Evolutionary conservation across 2,113 vertebrate species (phyloP).

Genomic region (Protobothrops mucrosquamatus): DNA sequence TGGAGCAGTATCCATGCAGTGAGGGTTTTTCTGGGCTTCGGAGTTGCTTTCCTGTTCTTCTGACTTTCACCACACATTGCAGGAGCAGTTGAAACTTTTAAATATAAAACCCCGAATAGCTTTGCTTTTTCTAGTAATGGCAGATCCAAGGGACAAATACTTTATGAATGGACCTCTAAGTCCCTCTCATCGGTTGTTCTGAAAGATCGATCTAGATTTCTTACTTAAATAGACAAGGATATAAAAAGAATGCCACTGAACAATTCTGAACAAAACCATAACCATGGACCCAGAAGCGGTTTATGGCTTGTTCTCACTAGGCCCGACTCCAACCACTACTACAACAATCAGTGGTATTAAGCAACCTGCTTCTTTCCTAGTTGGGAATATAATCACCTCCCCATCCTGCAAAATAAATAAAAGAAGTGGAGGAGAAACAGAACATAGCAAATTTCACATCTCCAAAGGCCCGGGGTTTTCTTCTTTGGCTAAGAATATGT

Average conservation of each 20-base stretch:
- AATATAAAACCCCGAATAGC: constrained; percentile 25
- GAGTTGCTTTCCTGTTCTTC: constrained; percentile 15
- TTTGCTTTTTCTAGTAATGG: neutral
- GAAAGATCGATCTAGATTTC: constrained; percentile 25
- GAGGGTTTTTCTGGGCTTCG: neutral
- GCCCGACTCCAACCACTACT: neutral
- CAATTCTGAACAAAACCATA: constrained; percentile 41
- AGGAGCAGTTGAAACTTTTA: constrained; percentile 25
- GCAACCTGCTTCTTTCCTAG: neutral
- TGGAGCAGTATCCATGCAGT: constrained; percentile 1
- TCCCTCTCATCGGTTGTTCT: neutral
- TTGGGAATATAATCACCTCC: neutral
- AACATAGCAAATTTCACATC: neutral
- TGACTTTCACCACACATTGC: constrained; percentile 15
- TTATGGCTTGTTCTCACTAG: constrained; percentile 16
- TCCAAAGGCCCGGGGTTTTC: neutral
- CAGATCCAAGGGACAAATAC: constrained; percentile 32
- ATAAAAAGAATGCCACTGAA: constrained; percentile 46
- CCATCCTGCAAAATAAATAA: constrained; percentile 8
- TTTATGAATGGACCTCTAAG: constrained; percentile 26
- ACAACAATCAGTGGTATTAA: neutral
- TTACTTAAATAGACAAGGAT: constrained; percentile 48
- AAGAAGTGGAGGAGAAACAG: neutral
- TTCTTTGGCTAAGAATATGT: constrained; percentile 76
- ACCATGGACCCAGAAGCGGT: neutral